These are phyloP conservation scores for Epinotia demarniana DNA, from an alignment of 2,888 invertebrate genomes.

Conservation along the genomic window DNA sequence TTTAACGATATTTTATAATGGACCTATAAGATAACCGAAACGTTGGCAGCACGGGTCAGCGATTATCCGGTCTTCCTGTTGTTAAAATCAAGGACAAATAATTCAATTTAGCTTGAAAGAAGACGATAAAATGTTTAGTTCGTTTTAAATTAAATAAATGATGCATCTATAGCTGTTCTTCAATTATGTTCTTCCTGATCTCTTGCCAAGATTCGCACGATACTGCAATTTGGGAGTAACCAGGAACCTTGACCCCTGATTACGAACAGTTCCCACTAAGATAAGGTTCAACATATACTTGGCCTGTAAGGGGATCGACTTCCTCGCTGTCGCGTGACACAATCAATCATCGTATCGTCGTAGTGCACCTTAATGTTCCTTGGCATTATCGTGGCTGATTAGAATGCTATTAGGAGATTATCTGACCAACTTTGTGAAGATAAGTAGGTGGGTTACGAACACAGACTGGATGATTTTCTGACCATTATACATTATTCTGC, in stretches of 20 bases:
- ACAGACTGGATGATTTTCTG: neutral
- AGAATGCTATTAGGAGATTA: neutral
- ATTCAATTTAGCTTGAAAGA: neutral
- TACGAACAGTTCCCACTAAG: no score
- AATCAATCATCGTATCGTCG: conserved; percentile 18
- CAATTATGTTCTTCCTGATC: no score
- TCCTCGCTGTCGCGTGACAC: conserved; percentile 20
- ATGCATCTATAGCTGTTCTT: no score
- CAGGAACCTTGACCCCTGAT: no score
- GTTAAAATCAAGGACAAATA: conserved; percentile 1
- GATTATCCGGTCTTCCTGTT: conserved; percentile 20
- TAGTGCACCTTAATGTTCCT: conserved; percentile 27
- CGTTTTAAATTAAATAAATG: no score
- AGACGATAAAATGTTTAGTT: neutral
- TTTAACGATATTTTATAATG: conserved; percentile 30
- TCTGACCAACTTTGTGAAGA: neutral
- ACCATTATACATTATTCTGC: no score
- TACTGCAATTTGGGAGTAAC: no score
- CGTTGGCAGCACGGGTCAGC: neutral
- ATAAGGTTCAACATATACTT: no score
- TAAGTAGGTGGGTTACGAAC: neutral
- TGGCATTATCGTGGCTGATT: conserved; percentile 14
- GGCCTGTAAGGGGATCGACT: neutral
- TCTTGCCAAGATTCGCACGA: no score
- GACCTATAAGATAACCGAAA: conserved; percentile 3